phyloP scores from a whole-genome alignment of 2,888 invertebrate genomes.

The Amblyteles armatorius region DNA sequence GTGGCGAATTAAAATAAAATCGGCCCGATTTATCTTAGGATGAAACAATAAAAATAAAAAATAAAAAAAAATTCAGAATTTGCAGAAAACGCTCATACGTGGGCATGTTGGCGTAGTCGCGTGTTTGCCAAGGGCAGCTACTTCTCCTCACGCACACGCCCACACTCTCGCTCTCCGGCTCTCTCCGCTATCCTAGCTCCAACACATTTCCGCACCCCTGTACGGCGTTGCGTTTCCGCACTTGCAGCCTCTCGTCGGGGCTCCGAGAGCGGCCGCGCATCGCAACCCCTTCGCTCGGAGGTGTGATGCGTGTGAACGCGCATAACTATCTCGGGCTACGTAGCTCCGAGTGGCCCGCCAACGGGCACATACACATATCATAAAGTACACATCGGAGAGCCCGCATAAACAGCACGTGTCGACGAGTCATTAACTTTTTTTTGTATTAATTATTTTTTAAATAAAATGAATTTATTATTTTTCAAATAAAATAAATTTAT shows the following conservation, averaged over 20 bases:
- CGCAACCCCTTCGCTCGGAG: constrained; percentile 15
- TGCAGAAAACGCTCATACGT: constrained; percentile 1
- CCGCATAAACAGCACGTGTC: background rate
- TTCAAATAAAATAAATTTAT: no score
- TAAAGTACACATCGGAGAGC: background rate
- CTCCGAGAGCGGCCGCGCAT: background rate
- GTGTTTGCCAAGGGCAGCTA: constrained; percentile 51
- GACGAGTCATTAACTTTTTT: background rate
- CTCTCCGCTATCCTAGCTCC: constrained; percentile 11
- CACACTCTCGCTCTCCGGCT: background rate
- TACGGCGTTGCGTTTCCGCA: constrained; percentile 30
- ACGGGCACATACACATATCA: background rate
- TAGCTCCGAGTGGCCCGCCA: constrained; percentile 40
- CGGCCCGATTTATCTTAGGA: background rate
- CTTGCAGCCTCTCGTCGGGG: constrained; percentile 30
- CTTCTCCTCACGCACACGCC: constrained; percentile 31
- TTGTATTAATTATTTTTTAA: background rate
- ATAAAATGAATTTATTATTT: no score
- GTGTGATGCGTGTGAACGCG: constrained; percentile 52
- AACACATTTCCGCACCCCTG: constrained; percentile 11
- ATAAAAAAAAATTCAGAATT: no score
- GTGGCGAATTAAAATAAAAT: constrained; percentile 18
- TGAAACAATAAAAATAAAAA: background rate
- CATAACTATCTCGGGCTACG: constrained; percentile 45
- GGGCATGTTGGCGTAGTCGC: constrained; percentile 1